Evolutionary conservation across 2,888 invertebrate species (phyloP).

Genomic region (Rhimphoctona megacephalus): DNA sequence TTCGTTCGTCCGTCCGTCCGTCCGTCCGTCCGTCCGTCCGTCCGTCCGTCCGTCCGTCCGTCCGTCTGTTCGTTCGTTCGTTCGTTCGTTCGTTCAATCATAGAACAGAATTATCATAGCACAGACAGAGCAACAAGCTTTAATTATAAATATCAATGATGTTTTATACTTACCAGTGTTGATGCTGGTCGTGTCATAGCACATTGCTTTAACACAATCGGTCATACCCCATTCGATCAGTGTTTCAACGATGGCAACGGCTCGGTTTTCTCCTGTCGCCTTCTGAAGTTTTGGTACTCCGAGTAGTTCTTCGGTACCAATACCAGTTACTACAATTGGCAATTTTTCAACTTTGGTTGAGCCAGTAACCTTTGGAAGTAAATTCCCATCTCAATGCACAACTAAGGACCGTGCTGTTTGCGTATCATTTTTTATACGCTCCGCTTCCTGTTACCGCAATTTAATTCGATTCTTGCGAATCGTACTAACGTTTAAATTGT

Average conservation of each 20-base stretch:
- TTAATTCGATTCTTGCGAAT: constrained; percentile 1
- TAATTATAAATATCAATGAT: not conserved
- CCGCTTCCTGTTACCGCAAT: not conserved
- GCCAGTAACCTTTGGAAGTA: constrained; percentile 5
- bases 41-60: too few species aligned
- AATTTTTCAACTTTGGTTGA: not conserved
- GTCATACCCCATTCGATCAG: constrained; percentile 39
- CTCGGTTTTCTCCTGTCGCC: constrained; percentile 31
- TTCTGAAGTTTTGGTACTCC: constrained; percentile 48
- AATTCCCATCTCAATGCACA: not conserved
- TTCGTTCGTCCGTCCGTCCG: too few species aligned
- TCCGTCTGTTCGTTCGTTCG: too few species aligned
- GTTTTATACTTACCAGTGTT: constrained; percentile 17
- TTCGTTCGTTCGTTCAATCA: too few species aligned
- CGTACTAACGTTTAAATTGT: not conserved
- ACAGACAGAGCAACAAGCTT: too few species aligned
- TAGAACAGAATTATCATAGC: too few species aligned
- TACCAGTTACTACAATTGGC: constrained; percentile 10
- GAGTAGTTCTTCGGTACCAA: constrained; percentile 39
- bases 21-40: too few species aligned
- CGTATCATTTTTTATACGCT: not conserved
- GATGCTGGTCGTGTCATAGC: constrained; percentile 55
- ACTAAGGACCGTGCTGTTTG: not conserved
- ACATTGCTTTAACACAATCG: constrained; percentile 41
- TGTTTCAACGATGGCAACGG: constrained; percentile 38